Percentiles rank a stretch among this genome's conserved stretches.
phyloP scores from a whole-genome alignment of 2,113 vertebrate genomes.

The Gymnogyps californianus region DNA sequence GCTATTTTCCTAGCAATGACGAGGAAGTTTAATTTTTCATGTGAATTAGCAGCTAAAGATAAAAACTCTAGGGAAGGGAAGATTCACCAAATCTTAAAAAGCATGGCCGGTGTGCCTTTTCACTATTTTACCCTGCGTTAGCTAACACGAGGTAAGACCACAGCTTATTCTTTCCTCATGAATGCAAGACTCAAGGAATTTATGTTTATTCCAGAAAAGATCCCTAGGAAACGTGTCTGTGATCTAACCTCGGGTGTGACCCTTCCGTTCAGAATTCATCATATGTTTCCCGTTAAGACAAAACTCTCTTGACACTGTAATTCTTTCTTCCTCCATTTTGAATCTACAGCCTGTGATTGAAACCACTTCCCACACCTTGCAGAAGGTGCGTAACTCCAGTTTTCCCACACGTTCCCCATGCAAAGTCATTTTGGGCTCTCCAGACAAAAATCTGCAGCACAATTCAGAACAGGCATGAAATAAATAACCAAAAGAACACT shows the following conservation, averaged over 20 bases:
- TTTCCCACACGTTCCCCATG: not conserved
- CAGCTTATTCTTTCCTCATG: not conserved
- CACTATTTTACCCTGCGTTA: not conserved
- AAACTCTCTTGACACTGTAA: not conserved
- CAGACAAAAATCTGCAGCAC: slow-evolving; percentile 8
- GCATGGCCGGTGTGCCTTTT: not conserved
- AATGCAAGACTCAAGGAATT: not conserved
- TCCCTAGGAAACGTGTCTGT: not conserved
- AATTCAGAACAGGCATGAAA: slow-evolving; percentile 1
- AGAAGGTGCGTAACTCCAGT: slow-evolving; percentile 35
- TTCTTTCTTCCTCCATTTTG: not conserved
- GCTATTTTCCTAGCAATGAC: not conserved
- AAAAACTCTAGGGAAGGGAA: not conserved
- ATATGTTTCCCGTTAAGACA: not conserved
- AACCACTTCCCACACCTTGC: slow-evolving; percentile 48
- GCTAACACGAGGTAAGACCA: not conserved
- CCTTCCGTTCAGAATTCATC: not conserved
- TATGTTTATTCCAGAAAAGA: not conserved
- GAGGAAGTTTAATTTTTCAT: not conserved
- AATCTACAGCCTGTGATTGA: slow-evolving; percentile 5
- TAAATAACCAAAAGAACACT: not conserved
- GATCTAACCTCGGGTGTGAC: not conserved
- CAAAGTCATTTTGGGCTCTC: slow-evolving; percentile 16
- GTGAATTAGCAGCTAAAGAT: not conserved
- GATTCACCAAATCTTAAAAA: not conserved